A percentile compares a stretch with the other conserved stretches of the same genome.
Evolutionary conservation across 2,113 vertebrate species (phyloP).

Genomic region (Scomber scombrus): DNA sequence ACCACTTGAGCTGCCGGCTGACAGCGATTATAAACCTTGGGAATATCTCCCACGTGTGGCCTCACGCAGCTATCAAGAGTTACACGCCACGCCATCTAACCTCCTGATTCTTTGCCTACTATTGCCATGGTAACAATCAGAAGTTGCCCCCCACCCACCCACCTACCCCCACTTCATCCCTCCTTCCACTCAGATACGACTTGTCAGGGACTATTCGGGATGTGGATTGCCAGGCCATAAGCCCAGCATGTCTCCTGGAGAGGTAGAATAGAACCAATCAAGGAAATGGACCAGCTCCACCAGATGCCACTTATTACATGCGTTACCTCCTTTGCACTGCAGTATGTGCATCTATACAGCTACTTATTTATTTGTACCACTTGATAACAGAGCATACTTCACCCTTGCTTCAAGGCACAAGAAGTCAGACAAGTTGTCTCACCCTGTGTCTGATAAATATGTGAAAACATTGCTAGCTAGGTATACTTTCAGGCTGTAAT

Average conservation of each 20-base stretch:
- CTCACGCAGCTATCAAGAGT: constrained; percentile 72
- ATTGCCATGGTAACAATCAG: constrained; percentile 78
- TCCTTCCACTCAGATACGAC: constrained; percentile 56
- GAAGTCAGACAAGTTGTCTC: neutral
- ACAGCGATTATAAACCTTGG: constrained; percentile 76
- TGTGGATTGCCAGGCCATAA: constrained; percentile 60
- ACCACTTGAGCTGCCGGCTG: constrained; percentile 66
- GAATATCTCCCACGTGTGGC: constrained; percentile 70
- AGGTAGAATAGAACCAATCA: constrained; percentile 71
- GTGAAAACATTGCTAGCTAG: neutral
- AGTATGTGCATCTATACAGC: constrained; percentile 28
- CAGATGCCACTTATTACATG: constrained; percentile 65
- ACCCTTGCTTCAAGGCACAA: neutral
- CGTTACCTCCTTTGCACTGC: constrained; percentile 36
- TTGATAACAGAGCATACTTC: constrained; percentile 22
- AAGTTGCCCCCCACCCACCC: constrained; percentile 6
- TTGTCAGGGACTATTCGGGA: constrained; percentile 65
- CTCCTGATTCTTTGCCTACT: constrained; percentile 69
- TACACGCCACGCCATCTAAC: constrained; percentile 62
- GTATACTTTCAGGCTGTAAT: constrained; percentile 23
- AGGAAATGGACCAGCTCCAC: constrained; percentile 66
- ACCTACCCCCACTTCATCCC: constrained; percentile 16
- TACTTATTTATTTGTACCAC: constrained; percentile 43
- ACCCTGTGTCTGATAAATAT: neutral
- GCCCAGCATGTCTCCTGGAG: constrained; percentile 49